Evolutionary conservation across 2,888 invertebrate species (phyloP).

Genomic region (Pherbina coryleti): DNA sequence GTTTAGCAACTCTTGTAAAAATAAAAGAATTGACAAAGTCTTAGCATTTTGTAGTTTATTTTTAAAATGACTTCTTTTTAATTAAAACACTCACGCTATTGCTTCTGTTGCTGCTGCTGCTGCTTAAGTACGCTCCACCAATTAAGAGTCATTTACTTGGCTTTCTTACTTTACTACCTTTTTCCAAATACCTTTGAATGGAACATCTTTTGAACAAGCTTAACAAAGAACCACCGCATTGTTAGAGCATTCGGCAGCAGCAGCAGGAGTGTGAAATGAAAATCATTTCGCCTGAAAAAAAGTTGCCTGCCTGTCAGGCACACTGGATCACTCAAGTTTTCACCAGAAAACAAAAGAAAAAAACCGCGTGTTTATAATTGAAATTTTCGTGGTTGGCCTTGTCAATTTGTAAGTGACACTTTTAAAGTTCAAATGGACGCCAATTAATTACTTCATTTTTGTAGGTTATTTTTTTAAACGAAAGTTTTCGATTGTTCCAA

Average conservation of each 20-base stretch:
- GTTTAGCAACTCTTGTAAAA: too few relatives aligned
- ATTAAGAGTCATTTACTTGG: too few relatives aligned
- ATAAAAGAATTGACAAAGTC: background rate
- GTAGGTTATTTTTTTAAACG: too few relatives aligned
- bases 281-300: background rate
- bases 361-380: slow-evolving; percentile 22
- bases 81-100: too few relatives aligned
- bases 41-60: background rate
- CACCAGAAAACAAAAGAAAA: background rate
- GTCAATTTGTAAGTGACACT: slow-evolving; percentile 25
- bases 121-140: too few relatives aligned
- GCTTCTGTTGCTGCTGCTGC: too few relatives aligned
- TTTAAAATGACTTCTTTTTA: too few relatives aligned
- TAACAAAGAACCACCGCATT: slow-evolving; percentile 1
- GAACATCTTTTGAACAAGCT: background rate
- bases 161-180: too few relatives aligned
- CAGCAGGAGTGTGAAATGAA: background rate
- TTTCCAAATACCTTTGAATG: background rate
- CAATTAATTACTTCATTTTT: background rate
- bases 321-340: background rate
- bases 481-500: too few relatives aligned
- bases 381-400: slow-evolving; percentile 33
- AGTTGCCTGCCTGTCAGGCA: background rate
- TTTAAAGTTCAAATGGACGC: background rate
- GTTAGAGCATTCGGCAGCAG: background rate